Evolutionary conservation across 1,140 invertebrate species (phyloP), one percentile per base, ranked within the genome.

Genomic region (Atta colombica): DNA sequence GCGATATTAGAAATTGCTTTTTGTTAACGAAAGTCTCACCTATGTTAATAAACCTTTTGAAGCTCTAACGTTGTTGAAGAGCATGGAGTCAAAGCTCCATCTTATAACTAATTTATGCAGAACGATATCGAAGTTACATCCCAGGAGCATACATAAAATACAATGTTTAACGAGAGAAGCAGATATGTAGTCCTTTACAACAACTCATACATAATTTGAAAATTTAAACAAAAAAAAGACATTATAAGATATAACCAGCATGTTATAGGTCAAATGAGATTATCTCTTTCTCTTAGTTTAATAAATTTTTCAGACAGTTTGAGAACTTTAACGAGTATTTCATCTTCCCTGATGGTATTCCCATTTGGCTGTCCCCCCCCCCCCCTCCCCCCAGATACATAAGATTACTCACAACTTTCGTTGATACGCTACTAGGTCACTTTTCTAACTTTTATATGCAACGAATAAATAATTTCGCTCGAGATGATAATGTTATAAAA

Each of bases 11-110:
- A 66, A 12, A 58, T 49, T 16, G 63, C 3, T 68, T 78, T 77
- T 78, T 60, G 55, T 49, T 75, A 75, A 25, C 39, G 25, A 49
- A 82, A 84, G 25, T 63, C 66, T 51, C 55, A 61, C 39, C 69
- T 49, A 51, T 6, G 39, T 74, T 28, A 75, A 84, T 28, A 74
- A 61, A 12, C n/a, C 55, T 21, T n/a, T 74, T 35, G n/a, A 61
- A 49, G n/a, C 6, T 0, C 14, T 31, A 31, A 74, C n/a, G 10
- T 49, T 12, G 16, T 16, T 7, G 49, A 28, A 31, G 12, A 63
- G 25, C 7, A 61, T 61, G n/a, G 25, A 21, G 21, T 72, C 35
- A 58, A 72, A 72, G 68, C 21, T 55, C 35, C 16, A 8, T 61
- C 55, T 72, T 61, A 49, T 16, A 61, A 39, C 14, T 72, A 49